A percentile compares a stretch with the other conserved stretches of the same genome.
Evolutionary conservation across 2,888 invertebrate species (phyloP).

Genomic region (Venusia cambrica): DNA sequence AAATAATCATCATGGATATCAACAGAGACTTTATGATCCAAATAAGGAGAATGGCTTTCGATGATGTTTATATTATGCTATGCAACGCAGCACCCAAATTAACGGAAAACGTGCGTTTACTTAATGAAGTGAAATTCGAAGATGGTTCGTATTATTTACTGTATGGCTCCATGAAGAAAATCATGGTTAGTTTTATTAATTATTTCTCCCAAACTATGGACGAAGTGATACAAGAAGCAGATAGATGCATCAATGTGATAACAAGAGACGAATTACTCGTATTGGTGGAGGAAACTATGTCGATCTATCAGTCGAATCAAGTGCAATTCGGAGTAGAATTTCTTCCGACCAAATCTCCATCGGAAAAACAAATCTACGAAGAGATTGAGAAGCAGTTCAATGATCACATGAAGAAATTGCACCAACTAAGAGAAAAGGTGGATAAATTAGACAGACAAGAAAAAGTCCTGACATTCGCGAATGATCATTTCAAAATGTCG

Average conservation of each 20-base stretch:
- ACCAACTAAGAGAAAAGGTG: slow-evolving; percentile 33
- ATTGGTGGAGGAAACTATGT: slow-evolving; percentile 43
- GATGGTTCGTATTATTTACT: slow-evolving; percentile 46
- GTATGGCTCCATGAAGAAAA: slow-evolving; percentile 51
- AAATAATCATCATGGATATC: slow-evolving; percentile 43
- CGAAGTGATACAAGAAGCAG: slow-evolving; percentile 40
- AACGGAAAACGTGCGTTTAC: slow-evolving; percentile 36
- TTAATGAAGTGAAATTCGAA: slow-evolving; percentile 38
- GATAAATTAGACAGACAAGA: slow-evolving; percentile 40
- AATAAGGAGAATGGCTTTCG: slow-evolving; percentile 39
- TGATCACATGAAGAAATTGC: slow-evolving; percentile 33
- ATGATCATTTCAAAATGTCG: slow-evolving; percentile 40
- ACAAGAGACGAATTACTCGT: slow-evolving; percentile 37
- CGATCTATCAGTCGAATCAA: slow-evolving; percentile 39
- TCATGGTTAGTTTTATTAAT: slow-evolving; percentile 44
- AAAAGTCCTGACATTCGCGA: slow-evolving; percentile 41
- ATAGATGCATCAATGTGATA: slow-evolving; percentile 33
- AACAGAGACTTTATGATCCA: slow-evolving; percentile 49
- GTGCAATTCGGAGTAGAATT: slow-evolving; percentile 42
- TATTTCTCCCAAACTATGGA: slow-evolving; percentile 46
- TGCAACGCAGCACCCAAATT: slow-evolving; percentile 41
- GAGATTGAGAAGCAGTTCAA: slow-evolving; percentile 37
- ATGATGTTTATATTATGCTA: slow-evolving; percentile 41
- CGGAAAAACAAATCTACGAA: slow-evolving; percentile 42
- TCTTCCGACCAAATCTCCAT: slow-evolving; percentile 35